Base-by-base conservation (phyloP, 2,113 vertebrate genomes). In the Felis chaus region DNA sequence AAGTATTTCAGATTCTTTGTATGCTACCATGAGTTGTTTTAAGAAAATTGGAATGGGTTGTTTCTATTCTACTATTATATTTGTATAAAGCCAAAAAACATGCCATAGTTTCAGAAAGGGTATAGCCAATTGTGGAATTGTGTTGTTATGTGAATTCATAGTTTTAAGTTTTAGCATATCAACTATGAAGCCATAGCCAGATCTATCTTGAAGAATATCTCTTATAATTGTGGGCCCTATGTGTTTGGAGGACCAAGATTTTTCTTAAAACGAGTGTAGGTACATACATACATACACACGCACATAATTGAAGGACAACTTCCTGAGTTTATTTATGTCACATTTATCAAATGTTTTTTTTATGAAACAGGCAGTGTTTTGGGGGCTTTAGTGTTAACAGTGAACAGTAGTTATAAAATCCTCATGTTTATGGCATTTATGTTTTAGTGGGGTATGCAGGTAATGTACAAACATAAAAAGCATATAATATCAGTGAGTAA, bases 41-140 rank as follows among this genome's bases (percentile, higher is more conserved):
- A 41, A 81, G 8, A 81, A 4, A 63, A 94, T 68, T 81, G 89
- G 55, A 76, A 45, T 74, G 7, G 5, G 65, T 69, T 68, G n/a
- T 83, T 92, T 92, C 27, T 76, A 33, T 92, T 92, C 27, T 76
- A 33, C 18, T 7, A 27, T 21, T 45, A 39, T 41, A 4, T 82
- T 93, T 82, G 14, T 63, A 82, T 61, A 41, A 91, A 88, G 50
- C 3, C 41, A 39, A 84, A 95, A 84, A 41, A 39, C 23, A 86
- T 76, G 45, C 11, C 45, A 23, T 23, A 65, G 29, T 66, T 9
- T 65, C 41, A 48, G 19, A 91, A 89, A 86, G 57, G 68, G 33
- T 13, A 82, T 29, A 89, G 15, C 3, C 33, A 89, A n/a, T 18
- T 87, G 12, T 91, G 21, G 29, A 92, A 61, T 25, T n/a, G 1